phyloP scores from a whole-genome alignment of 2,797 vertebrate genomes.

The Cyclopterus lumpus region DNA sequence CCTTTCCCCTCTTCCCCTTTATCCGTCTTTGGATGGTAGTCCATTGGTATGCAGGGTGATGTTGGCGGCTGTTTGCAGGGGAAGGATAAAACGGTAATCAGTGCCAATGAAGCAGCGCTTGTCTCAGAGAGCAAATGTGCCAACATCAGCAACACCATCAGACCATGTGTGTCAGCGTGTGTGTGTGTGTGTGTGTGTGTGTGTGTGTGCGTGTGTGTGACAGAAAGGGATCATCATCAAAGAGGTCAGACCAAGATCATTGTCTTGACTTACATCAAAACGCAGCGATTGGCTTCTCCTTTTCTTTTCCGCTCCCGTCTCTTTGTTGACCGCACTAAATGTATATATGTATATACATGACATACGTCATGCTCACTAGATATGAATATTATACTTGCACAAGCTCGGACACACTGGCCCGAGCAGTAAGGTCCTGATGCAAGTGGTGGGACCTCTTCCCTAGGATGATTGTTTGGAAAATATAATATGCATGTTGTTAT shows the following conservation, averaged over 20 bases:
- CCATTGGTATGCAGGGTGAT: conserved; percentile 79
- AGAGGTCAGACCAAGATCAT: conserved; percentile 72
- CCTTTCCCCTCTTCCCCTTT: conserved; percentile 8
- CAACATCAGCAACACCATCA: conserved; percentile 78
- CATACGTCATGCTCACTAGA: conserved; percentile 14
- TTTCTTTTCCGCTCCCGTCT: conserved; percentile 7
- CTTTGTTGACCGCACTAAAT: neutral
- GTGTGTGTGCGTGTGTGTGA: conserved; percentile 16
- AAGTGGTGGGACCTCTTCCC: conserved; percentile 43
- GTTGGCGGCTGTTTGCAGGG: conserved; percentile 69
- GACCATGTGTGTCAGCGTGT: conserved; percentile 52
- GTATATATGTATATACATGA: too few relatives aligned
- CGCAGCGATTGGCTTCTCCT: neutral
- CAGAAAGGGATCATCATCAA: conserved; percentile 42
- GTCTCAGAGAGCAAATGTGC: conserved; percentile 80
- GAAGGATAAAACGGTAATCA: conserved; percentile 80
- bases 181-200: conserved; percentile 21
- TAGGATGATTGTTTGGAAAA: neutral
- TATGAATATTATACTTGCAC: conserved; percentile 21
- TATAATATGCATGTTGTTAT: conserved; percentile 12
- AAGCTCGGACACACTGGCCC: conserved; percentile 5
- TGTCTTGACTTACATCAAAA: conserved; percentile 35
- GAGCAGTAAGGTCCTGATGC: conserved; percentile 40
- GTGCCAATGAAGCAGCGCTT: conserved; percentile 78
- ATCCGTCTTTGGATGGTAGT: conserved; percentile 48